Percentiles rank a stretch among this genome's conserved stretches.
Evolutionary conservation across 2,888 invertebrate species (phyloP).

Genomic region (Sminthurinus aureus): DNA sequence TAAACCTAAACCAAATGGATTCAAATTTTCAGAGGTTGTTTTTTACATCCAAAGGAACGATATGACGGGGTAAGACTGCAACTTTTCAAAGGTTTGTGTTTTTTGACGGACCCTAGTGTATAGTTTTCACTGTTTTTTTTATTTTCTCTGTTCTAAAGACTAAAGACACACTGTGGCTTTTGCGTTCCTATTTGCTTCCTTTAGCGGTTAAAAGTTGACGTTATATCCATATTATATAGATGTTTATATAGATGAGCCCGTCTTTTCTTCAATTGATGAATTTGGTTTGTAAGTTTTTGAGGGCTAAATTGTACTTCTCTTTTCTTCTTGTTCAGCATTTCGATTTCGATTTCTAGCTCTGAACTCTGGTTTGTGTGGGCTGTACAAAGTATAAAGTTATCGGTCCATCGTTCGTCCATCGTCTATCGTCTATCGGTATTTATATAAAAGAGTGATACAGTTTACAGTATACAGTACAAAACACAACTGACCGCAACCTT

Average conservation of each 20-base stretch:
- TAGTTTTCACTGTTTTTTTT: background rate
- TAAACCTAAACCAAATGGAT: no score
- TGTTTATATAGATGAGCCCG: no score
- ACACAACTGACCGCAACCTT: no score
- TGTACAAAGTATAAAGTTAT: background rate
- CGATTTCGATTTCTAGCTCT: background rate
- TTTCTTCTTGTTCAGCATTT: background rate
- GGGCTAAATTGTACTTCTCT: background rate
- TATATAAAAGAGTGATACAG: no score
- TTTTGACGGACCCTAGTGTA: no score
- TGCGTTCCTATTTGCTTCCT: background rate
- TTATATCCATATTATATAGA: background rate
- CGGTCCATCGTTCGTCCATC: background rate
- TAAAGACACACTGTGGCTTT: background rate
- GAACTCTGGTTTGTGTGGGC: background rate
- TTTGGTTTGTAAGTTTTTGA: background rate
- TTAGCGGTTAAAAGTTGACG: background rate
- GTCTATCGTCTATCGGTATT: background rate
- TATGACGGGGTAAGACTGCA: no score
- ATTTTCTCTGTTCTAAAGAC: background rate
- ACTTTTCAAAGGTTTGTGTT: no score
- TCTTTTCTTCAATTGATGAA: constrained; percentile 11
- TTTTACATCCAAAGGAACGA: no score
- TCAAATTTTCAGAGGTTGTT: no score
- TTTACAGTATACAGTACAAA: no score